Base-by-base conservation (phyloP, 2,113 vertebrate species). In the Salvelinus sp. region DNA sequence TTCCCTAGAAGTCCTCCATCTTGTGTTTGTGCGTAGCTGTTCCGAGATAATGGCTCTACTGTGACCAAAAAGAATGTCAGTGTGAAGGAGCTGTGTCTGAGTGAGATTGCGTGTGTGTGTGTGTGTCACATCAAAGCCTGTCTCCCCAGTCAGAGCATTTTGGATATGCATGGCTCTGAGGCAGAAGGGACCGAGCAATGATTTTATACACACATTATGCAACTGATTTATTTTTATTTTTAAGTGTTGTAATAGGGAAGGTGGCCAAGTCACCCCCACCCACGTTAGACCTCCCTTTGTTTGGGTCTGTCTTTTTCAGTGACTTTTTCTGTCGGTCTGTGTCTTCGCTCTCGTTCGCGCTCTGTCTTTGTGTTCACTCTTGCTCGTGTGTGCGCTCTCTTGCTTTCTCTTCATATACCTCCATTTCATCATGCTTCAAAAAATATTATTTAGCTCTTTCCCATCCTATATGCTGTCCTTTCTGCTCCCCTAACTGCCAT, bases 101-200 rank as follows among this genome's bases (percentile, higher is more conserved):
- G 69, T 74, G 44, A 44, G 33, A 33, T 6, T 22, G 62, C 76
- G 33, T 78, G 69, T 50, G 64, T 23, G 23, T 23, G 23, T 23
- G 23, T 80, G 69, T 77, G 60, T 12, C 70, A 79, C 85, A 82
- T 87, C 78, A 87, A 83, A 86, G 79, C 47, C 50, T 22, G 80
- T 73, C 77, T 83, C 79, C 62, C 66, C 74, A 73, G 80, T 84
- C 75, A 78, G 58, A 79, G 72, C 33, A 82, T 72, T 30, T 79
- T 16, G 2, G 78, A 65, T 60, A 77, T 70, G 81, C 80, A 82
- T 66, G 68, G 79, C 4, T 71, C 23, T 28, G 65, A 76, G 74
- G 48, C 65, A 57, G 12, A 62, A 9, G 20, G 58, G n/a, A 62
- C 20, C 22, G 58, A 62, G 18, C 13, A 16, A 62, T 62, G 58